These are phyloP conservation scores for Regulus satrapa DNA, from an alignment of 2,113 vertebrate species.

Conservation along the genomic window DNA sequence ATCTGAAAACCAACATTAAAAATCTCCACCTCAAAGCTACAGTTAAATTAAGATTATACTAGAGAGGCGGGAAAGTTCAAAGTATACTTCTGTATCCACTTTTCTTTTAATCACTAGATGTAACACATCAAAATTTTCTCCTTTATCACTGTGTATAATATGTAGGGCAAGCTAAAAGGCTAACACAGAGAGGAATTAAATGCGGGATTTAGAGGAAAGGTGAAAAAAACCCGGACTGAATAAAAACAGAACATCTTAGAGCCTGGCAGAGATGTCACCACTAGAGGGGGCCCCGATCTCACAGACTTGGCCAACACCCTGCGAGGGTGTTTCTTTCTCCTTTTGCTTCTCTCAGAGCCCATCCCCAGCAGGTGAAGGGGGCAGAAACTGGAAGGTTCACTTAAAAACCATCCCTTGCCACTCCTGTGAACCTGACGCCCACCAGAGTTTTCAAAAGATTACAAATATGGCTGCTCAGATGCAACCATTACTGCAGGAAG, in stretches of 20 bases:
- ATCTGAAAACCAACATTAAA: neutral
- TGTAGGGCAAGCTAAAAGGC: accelerated
- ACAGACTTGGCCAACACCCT: neutral
- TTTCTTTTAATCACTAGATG: neutral
- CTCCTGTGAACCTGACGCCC: neutral
- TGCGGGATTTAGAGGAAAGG: neutral
- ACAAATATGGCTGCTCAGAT: neutral
- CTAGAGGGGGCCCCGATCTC: constrained; percentile 30
- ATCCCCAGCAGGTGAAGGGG: accelerated
- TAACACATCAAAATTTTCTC: neutral
- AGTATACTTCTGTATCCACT: neutral
- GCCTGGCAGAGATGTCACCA: neutral
- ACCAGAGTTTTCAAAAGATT: neutral
- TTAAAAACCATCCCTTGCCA: neutral
- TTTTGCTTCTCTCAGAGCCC: neutral
- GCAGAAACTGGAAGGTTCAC: neutral
- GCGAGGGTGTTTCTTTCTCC: accelerated
- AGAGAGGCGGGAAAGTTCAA: neutral
- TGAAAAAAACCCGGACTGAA: accelerated
- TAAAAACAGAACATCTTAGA: accelerated
- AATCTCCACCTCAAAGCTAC: neutral
- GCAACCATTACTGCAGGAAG: neutral
- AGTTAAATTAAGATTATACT: neutral
- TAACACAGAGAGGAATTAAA: neutral
- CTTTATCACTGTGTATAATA: neutral